Evolutionary conservation across 1,140 invertebrate species (phyloP).

Genomic region (Scaptomyza hsui): DNA sequence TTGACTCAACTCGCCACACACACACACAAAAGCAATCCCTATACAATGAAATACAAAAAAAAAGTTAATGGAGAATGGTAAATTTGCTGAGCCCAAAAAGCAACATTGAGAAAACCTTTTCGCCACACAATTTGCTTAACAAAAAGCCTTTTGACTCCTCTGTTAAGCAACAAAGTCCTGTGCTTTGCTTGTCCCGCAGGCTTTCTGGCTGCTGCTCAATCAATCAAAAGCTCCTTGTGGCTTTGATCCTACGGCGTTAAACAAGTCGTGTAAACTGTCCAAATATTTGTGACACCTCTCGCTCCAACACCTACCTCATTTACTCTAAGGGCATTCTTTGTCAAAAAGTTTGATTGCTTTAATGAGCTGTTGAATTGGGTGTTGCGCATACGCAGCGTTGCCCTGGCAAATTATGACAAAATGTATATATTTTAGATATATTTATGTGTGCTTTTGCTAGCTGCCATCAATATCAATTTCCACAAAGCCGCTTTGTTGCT

Average conservation of each 20-base stretch:
- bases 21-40: conserved; percentile 48
- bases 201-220: conserved; percentile 50
- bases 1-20: conserved; percentile 24
- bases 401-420: conserved; percentile 55
- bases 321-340: conserved; percentile 3
- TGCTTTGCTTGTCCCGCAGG: conserved; percentile 3
- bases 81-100: conserved; percentile 27
- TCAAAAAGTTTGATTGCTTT: conserved; percentile 51
- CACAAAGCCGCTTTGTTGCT: conserved; percentile 31
- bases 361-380: conserved; percentile 66
- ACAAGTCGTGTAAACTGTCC: conserved; percentile 76
- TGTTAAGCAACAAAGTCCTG: conserved; percentile 9
- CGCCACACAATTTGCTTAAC: conserved; percentile 73
- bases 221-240: conserved; percentile 73
- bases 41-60: conserved; percentile 48
- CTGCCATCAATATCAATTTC: conserved; percentile 71
- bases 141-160: conserved; percentile 78
- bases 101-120: conserved; percentile 40
- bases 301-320: neutral
- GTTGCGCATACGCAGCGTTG: conserved; percentile 46
- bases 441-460: neutral
- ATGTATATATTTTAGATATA: conserved; percentile 13
- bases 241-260: conserved; percentile 56
- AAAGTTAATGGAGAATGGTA: conserved; percentile 52
- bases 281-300: conserved; percentile 54